Evolutionary conservation across 2,888 invertebrate genomes (phyloP).

Genomic region (Melanchra persicariae): DNA sequence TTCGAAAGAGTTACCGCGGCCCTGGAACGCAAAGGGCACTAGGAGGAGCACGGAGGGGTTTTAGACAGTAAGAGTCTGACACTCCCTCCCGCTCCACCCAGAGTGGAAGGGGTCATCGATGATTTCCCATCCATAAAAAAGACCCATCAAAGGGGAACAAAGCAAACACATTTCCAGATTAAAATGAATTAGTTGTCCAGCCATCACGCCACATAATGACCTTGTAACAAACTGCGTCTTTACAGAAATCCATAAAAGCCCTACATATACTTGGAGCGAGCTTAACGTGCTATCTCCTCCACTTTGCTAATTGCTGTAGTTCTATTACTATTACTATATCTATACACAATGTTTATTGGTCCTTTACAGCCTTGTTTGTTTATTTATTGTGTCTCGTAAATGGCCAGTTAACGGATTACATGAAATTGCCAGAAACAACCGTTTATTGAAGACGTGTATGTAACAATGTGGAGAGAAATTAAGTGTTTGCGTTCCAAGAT

Average conservation of each 20-base stretch:
- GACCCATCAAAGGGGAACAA: background rate
- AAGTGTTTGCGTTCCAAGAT: slow-evolving; percentile 18
- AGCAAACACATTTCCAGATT: slow-evolving; percentile 1
- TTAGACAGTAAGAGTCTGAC: no score
- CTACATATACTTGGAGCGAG: slow-evolving; percentile 35
- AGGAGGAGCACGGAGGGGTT: no score
- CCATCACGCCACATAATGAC: slow-evolving; percentile 12
- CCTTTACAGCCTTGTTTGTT: slow-evolving; percentile 59
- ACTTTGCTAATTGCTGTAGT: slow-evolving; percentile 66
- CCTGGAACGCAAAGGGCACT: no score
- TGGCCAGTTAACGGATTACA: slow-evolving; percentile 66
- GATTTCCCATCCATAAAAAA: no score
- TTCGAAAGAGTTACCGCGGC: no score
- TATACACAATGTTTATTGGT: slow-evolving; percentile 49
- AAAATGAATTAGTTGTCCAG: slow-evolving; percentile 36
- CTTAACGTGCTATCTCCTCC: slow-evolving; percentile 48
- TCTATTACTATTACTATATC: slow-evolving; percentile 53
- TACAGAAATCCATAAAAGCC: slow-evolving; percentile 47
- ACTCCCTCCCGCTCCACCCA: no score
- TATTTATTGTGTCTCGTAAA: slow-evolving; percentile 60
- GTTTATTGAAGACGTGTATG: background rate
- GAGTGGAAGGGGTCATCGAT: no score
- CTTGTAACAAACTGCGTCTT: slow-evolving; percentile 34
- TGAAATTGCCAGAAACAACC: slow-evolving; percentile 48
- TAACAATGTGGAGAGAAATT: background rate